These are phyloP conservation scores for Polyommatus icarus DNA, from an alignment of 2,888 invertebrate genomes.

Conservation along the genomic window DNA sequence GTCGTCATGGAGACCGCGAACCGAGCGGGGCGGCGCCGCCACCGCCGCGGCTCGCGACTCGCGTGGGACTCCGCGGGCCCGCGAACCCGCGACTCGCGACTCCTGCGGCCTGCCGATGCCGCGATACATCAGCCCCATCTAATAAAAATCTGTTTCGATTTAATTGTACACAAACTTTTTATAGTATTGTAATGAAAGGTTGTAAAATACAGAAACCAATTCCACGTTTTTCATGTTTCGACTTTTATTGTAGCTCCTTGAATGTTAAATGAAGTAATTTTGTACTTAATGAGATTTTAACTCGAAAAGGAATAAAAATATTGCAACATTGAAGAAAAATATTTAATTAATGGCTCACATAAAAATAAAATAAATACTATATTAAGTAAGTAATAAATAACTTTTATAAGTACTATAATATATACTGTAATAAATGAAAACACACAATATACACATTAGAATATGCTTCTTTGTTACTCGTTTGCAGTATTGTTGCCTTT, in stretches of 20 bases:
- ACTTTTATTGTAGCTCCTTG: neutral
- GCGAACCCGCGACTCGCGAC: constrained; percentile 39
- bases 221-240: neutral
- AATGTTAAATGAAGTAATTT: neutral
- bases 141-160: constrained; percentile 4
- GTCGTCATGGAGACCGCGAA: constrained; percentile 81
- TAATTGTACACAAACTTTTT: neutral
- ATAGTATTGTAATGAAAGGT: constrained; percentile 14
- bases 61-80: constrained; percentile 63
- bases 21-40: constrained; percentile 78
- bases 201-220: neutral
- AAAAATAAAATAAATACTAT: too few species aligned
- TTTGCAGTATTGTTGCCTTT: neutral
- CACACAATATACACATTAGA: too few species aligned
- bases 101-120: constrained; percentile 30
- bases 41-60: constrained; percentile 63
- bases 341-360: neutral
- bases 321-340: neutral
- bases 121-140: neutral
- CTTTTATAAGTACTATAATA: too few species aligned
- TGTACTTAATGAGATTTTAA: too few species aligned
- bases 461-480: too few species aligned
- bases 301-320: neutral
- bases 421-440: too few species aligned
- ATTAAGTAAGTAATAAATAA: too few species aligned